Base-by-base conservation (phyloP, 1,140 invertebrate genomes). In the Asbolus verrucosus region DNA sequence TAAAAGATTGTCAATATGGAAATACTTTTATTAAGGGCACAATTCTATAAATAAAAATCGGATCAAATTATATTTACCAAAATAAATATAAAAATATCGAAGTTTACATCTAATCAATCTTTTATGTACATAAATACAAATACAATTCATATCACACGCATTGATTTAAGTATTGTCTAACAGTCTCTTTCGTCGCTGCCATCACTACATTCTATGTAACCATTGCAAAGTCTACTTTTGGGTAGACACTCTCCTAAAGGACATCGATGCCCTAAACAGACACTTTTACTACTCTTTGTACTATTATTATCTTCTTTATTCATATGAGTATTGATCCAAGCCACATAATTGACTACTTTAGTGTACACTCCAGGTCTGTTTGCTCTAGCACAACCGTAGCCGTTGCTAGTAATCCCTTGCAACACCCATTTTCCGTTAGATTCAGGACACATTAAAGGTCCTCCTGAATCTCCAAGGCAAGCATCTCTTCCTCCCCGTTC, bases 361-460 rank as follows among this genome's bases (percentile, higher is more conserved):
- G 94, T 95, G 82, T 96, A 96, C 39, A 96, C 93, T 1, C 94
- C 94, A 1, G 94, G 94, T 19, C 92, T 83, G 79, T 92, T 91
- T 0, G 91, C 89, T 67, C 91, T 85, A 0, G 93, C 94, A 78
- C 94, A 95, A 0, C 93, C 92, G 76, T 93, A 93, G 0, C 95
- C 95, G 83, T 96, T 94, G 11, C 91, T 93, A 0, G 93, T 94
- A 0, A 95, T 75, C 16, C 75, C 75, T 18, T 75, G 36, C 78
- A 80, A 65, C 1, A 74, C 73, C 78, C 78, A 80, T 24, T 73
- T 41, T 2, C 77, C 78, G 70, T 79, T 72, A 6, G 67, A 36
- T 72, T 80, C 77, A 0, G 77, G 69, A 73, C 79, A 80, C 77
- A 87, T 86, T 0, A 87, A 76, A 2, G 89, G 89, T 2, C 89